Evolutionary conservation across 2,888 invertebrate species (phyloP).

Genomic region (Eumacrocentrus americanus): DNA sequence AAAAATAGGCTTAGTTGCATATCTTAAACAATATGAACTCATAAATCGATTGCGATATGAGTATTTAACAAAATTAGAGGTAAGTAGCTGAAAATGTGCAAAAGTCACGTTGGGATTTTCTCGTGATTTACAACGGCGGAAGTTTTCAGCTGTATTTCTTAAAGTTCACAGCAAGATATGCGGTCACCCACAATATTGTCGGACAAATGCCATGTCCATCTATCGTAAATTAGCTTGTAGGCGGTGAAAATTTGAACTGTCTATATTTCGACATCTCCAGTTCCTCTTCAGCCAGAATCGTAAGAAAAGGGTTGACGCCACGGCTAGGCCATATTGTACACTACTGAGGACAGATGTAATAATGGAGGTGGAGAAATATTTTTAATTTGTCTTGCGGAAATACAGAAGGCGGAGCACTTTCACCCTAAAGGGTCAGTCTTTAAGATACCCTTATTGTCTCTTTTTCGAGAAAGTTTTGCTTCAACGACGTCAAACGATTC

Average conservation of each 20-base stretch:
- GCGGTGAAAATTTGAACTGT: no score
- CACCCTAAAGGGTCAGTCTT: background rate
- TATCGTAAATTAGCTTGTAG: constrained; percentile 14
- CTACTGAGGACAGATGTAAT: background rate
- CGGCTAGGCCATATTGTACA: constrained; percentile 1
- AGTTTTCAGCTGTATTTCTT: constrained; percentile 38
- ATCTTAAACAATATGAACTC: background rate
- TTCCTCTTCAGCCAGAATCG: no score
- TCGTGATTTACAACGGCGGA: constrained; percentile 41
- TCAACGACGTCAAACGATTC: background rate
- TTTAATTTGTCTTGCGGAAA: background rate
- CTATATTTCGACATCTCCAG: no score
- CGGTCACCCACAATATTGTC: constrained; percentile 40
- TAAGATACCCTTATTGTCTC: background rate
- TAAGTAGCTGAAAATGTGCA: background rate
- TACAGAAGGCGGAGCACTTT: constrained; percentile 12
- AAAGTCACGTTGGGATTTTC: constrained; percentile 1
- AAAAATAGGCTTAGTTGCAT: background rate
- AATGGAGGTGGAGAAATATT: background rate
- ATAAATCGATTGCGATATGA: background rate
- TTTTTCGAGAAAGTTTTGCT: constrained; percentile 1
- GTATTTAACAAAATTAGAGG: background rate
- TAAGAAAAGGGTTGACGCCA: no score
- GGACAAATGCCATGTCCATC: constrained; percentile 9
- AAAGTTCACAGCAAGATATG: constrained; percentile 36